Conservation (phyloP, 1,140 invertebrate species). For the Gerris buenoi region DNA sequence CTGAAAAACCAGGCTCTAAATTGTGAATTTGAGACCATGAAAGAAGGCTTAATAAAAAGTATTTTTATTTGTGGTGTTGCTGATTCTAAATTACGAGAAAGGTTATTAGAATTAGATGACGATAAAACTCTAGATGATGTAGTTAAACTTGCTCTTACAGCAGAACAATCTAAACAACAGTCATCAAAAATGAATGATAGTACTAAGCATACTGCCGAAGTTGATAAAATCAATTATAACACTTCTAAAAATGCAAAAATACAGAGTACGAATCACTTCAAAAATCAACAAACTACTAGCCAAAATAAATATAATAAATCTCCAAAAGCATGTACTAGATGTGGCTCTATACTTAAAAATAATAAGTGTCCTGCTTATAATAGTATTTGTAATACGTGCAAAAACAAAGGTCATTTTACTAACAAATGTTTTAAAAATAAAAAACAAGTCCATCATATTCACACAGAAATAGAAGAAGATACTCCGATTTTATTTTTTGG, state of each 20-base stretch:
- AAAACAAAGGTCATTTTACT: not conserved
- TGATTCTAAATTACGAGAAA: not conserved
- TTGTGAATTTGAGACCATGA: not conserved
- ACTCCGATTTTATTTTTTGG: not conserved
- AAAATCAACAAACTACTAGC: not conserved
- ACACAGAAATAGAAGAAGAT: not conserved
- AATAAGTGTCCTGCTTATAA: not conserved
- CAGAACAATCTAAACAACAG: not conserved
- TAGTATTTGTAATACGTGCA: not conserved
- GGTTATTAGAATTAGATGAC: not conserved
- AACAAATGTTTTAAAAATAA: not conserved
- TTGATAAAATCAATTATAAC: not conserved
- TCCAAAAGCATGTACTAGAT: not conserved
- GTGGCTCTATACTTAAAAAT: not conserved
- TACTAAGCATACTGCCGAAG: not conserved
- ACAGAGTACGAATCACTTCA: not conserved
- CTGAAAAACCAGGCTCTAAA: not conserved
- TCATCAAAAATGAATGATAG: not conserved
- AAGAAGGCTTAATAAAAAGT: not conserved
- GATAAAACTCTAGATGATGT: not conserved
- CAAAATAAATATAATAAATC: not conserved
- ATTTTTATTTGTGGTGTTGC: not conserved
- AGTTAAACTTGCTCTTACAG: not conserved
- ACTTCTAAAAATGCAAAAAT: not conserved
- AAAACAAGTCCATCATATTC: not conserved